These are phyloP conservation scores for Danio choprae DNA, from an alignment of 2,797 vertebrate genomes.

Conservation along the genomic window DNA sequence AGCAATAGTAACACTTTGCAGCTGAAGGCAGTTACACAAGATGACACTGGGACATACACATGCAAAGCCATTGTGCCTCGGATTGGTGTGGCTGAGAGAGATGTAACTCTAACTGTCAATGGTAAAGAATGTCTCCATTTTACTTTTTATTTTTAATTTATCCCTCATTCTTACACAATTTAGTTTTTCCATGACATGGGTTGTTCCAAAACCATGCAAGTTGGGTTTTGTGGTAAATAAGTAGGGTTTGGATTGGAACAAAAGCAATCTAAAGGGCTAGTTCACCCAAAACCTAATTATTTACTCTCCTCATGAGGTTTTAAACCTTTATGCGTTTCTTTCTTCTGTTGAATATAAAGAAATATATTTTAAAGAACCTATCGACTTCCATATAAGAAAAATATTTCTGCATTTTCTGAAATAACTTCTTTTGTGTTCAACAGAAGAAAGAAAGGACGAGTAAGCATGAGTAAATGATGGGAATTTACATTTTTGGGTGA, in stretches of 20 bases:
- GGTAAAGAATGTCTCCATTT: slow-evolving; percentile 71
- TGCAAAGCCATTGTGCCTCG: slow-evolving; percentile 89
- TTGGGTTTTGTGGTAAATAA: background rate
- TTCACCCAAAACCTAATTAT: too few species aligned
- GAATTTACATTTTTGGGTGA: too few species aligned
- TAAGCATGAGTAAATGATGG: too few species aligned
- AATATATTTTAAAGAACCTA: too few species aligned
- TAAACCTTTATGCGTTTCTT: too few species aligned
- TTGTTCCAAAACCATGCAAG: background rate
- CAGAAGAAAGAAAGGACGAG: too few species aligned
- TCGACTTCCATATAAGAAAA: too few species aligned
- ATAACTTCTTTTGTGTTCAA: too few species aligned
- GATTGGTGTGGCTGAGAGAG: slow-evolving; percentile 84
- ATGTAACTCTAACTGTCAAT: slow-evolving; percentile 87
- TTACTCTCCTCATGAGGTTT: too few species aligned
- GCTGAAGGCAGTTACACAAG: slow-evolving; percentile 84
- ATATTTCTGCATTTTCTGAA: too few species aligned
- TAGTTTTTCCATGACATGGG: background rate
- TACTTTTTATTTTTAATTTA: background rate
- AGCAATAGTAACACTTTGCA: slow-evolving; percentile 87
- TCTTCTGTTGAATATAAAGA: too few species aligned
- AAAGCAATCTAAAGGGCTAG: background rate
- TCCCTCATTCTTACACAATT: background rate
- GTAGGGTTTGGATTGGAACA: background rate
- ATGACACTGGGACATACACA: slow-evolving; percentile 88